Percentiles rank a stretch among this genome's conserved stretches.
Conservation (phyloP, 1,140 invertebrate genomes). For the Calliopsis andreniformis region DNA sequence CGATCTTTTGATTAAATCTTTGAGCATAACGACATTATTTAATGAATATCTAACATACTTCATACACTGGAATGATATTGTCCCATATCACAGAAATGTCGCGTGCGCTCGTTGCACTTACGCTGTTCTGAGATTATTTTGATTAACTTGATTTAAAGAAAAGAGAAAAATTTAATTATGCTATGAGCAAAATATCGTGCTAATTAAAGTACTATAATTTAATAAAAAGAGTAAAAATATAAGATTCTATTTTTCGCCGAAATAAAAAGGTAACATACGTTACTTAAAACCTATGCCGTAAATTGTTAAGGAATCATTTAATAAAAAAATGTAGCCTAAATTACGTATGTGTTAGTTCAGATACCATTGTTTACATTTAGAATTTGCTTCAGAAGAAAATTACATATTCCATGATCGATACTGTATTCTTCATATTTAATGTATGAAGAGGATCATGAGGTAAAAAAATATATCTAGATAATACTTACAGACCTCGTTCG, state of each 20-base stretch:
- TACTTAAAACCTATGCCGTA: neutral
- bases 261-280: neutral
- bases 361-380: no score
- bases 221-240: neutral
- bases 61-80: constrained; percentile 52
- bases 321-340: no score
- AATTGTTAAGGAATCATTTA: neutral
- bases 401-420: no score
- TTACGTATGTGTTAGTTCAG: neutral
- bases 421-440: no score
- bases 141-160: neutral
- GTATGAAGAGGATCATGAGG: no score
- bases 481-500: neutral
- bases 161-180: neutral
- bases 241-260: neutral
- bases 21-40: constrained; percentile 23
- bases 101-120: constrained; percentile 1
- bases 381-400: no score
- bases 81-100: constrained; percentile 58
- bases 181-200: neutral
- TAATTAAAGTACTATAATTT: neutral
- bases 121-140: constrained; percentile 5
- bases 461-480: no score
- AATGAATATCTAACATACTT: constrained; percentile 30
- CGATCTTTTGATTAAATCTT: constrained; percentile 43